These are phyloP conservation scores for Micrasema longulum DNA, from an alignment of 1,140 invertebrate genomes.

Conservation along the genomic window DNA sequence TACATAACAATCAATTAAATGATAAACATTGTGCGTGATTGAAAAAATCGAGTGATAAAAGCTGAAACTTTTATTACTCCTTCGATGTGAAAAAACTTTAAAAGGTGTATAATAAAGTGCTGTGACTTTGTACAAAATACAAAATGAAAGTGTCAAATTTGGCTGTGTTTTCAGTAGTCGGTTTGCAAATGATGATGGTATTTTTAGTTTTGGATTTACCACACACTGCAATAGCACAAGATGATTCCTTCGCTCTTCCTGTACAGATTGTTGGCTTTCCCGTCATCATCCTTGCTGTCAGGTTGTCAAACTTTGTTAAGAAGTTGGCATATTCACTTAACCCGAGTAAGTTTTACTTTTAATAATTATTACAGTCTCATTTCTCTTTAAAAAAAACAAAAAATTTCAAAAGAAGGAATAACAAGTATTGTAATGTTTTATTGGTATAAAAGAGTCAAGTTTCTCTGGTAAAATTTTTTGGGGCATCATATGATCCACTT, in stretches of 20 bases:
- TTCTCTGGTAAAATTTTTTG: too few species aligned
- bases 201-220: constrained; percentile 57
- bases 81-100: too few species aligned
- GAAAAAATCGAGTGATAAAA: too few species aligned
- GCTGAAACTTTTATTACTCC: too few species aligned
- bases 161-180: constrained; percentile 18
- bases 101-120: not conserved
- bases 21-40: too few species aligned
- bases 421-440: too few species aligned
- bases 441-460: too few species aligned
- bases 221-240: constrained; percentile 63
- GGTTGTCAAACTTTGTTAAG: constrained; percentile 84
- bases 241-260: constrained; percentile 79
- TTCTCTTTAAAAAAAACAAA: too few species aligned
- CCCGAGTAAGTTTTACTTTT: constrained; percentile 86
- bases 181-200: constrained; percentile 36
- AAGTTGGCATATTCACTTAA: constrained; percentile 84
- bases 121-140: not conserved
- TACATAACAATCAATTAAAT: too few species aligned
- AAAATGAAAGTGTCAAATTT: constrained; percentile 50
- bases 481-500: too few species aligned
- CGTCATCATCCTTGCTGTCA: constrained; percentile 83
- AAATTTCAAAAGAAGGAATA: too few species aligned
- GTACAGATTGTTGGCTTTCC: constrained; percentile 87
- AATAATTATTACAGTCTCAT: too few species aligned